Evolutionary conservation across 2,797 vertebrate genomes (phyloP), one percentile per base, ranked within the genome.

Genomic region (Antennarius maculatus): DNA sequence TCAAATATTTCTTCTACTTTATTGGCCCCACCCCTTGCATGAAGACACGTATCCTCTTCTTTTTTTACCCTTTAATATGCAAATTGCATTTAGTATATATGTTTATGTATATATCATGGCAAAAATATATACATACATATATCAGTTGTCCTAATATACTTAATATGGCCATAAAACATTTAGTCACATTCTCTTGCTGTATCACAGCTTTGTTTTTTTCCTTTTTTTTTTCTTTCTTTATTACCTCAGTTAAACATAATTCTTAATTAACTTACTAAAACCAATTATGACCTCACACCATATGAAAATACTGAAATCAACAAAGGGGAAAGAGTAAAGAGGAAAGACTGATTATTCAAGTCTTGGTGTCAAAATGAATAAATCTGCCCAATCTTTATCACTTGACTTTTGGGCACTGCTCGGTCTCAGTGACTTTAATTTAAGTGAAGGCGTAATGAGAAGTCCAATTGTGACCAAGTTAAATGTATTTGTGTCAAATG

Each of bases 91-190:
- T 60, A 86, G 80, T 74, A 92, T 93, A 90, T 91, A 91, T 93
- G 89, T 89, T 69, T 80, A 89, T 92, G 85, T 91, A 90, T 92
- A 91, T 91, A 89, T 86, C 47, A 49, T 61, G 78, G 82, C 80
- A 87, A 85, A 83, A 79, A 84, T 91, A 90, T 92, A 91, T 92
- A 79, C 90, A 92, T 92, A 86, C 89, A 91, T 92, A 90, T 91
- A 92, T 91, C 76, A 83, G 34, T 76, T 82, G 28, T 83, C 76
- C 83, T 74, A 91, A 89, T 89, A 82, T 76, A 84, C 81, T 87
- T 79, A 81, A 86, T 86, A 90, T 45, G 72, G 81, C 74, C 89
- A 89, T 86, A 63, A 82, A 83, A 88, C 80, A 88, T 62, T 72
- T 86, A 84, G 86, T 79, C 82, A 66, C 76, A 64, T 73, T 61